Base-by-base conservation (phyloP, 2,113 vertebrate genomes). In the Procavia capensis region DNA sequence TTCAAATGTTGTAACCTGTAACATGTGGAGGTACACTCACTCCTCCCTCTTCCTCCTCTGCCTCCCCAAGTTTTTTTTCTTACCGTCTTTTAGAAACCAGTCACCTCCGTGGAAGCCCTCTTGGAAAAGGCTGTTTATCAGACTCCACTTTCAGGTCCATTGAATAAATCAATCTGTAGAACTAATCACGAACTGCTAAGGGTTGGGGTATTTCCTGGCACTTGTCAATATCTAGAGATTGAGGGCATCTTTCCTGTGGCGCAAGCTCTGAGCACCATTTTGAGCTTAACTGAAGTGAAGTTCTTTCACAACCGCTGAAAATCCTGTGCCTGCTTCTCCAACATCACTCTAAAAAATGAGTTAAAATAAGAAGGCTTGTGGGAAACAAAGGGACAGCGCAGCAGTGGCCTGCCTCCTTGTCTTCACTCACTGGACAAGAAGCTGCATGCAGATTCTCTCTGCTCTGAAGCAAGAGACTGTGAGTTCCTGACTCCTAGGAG, bases 121-220 rank as follows among this genome's bases (percentile, higher is more conserved):
- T 11, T 54, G 41, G 57, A 47, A n/a, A 79, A 78, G 47, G 20
- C 41, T 64, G 24, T 88, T 81, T 36, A 34, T n/a, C 36, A 78
- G 22, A 47, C 41, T 19, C 1, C 31, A 16, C 11, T 31, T 74
- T 90, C 59, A 43, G 20, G 34, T 70, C 17, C 3, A 0, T 13
- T 9, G 76, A 2, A 25, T 14, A 29, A 39, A 20, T 17, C n/a
- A 31, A 17, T 39, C 36, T 63, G 8, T 24, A 68, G 68, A 45
- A 10, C 9, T 9, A 3, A 2, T 45, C 9, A 3, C 1, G 5
- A 5, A 11, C 20, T 0, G 36, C 10, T 29, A 0, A 70, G 22
- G 27, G 6, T 10, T 0, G 0, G 75, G 9, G 27, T 25, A 16
- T 34, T 4, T 91, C 47, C 43, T 34, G 50, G 34, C 31, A 3